A percentile compares a stretch with the other conserved stretches of the same genome.
These are phyloP conservation scores for Drosophila cognata DNA, from an alignment of 2,888 invertebrate species.

Conservation along the genomic window DNA sequence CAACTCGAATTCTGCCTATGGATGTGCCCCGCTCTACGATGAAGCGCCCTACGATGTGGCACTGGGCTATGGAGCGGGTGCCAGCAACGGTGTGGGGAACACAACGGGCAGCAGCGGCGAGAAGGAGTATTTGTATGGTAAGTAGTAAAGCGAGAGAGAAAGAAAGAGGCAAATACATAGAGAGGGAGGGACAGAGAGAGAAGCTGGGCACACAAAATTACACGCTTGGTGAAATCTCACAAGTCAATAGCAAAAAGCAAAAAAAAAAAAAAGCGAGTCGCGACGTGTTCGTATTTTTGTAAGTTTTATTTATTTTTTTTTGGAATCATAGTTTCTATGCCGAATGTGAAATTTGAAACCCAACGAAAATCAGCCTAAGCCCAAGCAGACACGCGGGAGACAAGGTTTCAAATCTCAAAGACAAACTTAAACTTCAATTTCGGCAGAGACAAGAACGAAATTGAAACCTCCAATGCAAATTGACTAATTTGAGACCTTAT, in stretches of 20 bases:
- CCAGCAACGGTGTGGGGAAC: constrained; percentile 64
- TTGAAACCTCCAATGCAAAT: constrained; percentile 13
- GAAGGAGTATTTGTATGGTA: constrained; percentile 85
- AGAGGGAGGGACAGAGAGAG: neutral
- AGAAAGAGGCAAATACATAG: neutral
- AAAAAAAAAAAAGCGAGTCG: constrained; percentile 23
- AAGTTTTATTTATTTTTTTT: constrained; percentile 27
- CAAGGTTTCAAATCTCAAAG: constrained; percentile 1
- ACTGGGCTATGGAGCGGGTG: constrained; percentile 69
- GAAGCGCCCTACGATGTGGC: constrained; percentile 81
- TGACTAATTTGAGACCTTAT: neutral
- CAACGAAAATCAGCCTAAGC: constrained; percentile 4
- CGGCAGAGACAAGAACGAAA: constrained; percentile 2
- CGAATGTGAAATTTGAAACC: constrained; percentile 78
- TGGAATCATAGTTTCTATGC: constrained; percentile 49
- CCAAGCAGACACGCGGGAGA: constrained; percentile 22
- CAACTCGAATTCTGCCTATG: constrained; percentile 81
- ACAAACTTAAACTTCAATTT: constrained; percentile 21
- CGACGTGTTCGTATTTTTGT: constrained; percentile 20
- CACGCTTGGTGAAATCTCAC: constrained; percentile 78
- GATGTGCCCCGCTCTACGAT: constrained; percentile 77
- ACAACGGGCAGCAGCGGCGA: constrained; percentile 66
- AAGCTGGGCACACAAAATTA: constrained; percentile 63
- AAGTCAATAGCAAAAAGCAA: constrained; percentile 75
- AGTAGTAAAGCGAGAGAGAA: constrained; percentile 51